Base-by-base conservation (phyloP, 2,113 vertebrate species). In the Toxostoma redivivum region DNA sequence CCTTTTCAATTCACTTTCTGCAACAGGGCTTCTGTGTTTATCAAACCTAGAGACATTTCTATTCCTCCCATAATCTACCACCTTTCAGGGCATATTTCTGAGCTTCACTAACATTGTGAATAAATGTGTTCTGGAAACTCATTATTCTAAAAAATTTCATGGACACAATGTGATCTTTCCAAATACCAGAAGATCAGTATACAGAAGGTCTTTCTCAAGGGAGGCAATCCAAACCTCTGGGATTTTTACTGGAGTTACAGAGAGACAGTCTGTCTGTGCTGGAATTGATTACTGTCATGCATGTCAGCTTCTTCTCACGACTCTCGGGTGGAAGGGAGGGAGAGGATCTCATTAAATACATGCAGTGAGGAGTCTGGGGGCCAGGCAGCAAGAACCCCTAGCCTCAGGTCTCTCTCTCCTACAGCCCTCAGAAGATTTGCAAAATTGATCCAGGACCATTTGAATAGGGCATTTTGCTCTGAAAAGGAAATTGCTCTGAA, bases 251-350 rank as follows among this genome's bases (percentile, higher is more conserved):
- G 95, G 88, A 88, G 88, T 81, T 95, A 86, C 0, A 0, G 60
- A 90, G 93, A 96, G 93, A 95, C 94, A 84, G 88, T 93, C 92
- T 96, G 92, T 96, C 95, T 96, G 92, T 45, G 0, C 88, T 95
- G 90, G 93, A 97, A 96, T 97, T 97, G 95, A 95, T 97, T 97
- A 96, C 93, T 95, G 94, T 95, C 95, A 95, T 66, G 82, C 86
- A 83, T 76, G 93, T 97, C 95, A 96, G 88, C 92, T 90, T 66
- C 76, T 81, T 92, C 92, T 95, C 90, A 84, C 1, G 19, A 48
- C 85, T 96, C 83, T 35, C 35, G 56, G 78, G 69, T 60, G 76
- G 85, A 60, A 81, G 79, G 69, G 60, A 86, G 71, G 64, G 80
- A 92, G 78, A 62, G 56, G 56, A 86, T 92, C 92, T 97, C 88